phyloP scores from a whole-genome alignment of 2,113 vertebrate species.

The Oncorhynchus nerka region DNA sequence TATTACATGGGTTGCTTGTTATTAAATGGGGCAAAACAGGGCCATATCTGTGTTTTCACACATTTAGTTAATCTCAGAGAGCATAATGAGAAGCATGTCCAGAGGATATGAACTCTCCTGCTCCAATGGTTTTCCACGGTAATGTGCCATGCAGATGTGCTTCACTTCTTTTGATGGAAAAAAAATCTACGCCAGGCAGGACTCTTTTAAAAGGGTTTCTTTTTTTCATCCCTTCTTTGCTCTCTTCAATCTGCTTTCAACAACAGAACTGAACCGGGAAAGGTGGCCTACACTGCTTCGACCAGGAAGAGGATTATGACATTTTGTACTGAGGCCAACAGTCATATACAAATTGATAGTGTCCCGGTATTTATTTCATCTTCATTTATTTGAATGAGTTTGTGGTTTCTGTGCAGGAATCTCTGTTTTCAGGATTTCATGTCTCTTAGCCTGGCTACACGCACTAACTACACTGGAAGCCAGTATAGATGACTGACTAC shows the following conservation, averaged over 20 bases:
- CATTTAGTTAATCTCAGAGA: conserved; percentile 32
- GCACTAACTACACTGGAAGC: neutral
- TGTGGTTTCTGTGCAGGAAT: neutral
- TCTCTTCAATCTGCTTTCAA: neutral
- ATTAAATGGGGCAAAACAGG: conserved; percentile 16
- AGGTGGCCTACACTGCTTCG: neutral
- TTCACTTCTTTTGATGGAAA: conserved; percentile 12
- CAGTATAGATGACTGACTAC: too few species aligned
- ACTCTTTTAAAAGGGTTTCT: conserved; percentile 3
- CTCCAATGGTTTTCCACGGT: conserved; percentile 53
- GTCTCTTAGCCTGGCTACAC: neutral
- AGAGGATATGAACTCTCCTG: conserved; percentile 34
- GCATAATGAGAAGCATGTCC: conserved; percentile 11
- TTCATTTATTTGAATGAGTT: neutral
- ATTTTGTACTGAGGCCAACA: neutral
- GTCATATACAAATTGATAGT: neutral
- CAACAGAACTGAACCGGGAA: neutral
- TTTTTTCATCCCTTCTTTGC: conserved; percentile 33
- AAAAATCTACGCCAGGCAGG: neutral
- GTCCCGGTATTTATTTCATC: neutral
- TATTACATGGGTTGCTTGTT: conserved; percentile 8
- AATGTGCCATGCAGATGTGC: conserved; percentile 74
- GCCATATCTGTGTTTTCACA: conserved; percentile 2
- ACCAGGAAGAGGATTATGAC: neutral
- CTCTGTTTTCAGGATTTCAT: neutral